Conservation (phyloP, 2,888 invertebrate species). For the Coenonympha glycerion region DNA sequence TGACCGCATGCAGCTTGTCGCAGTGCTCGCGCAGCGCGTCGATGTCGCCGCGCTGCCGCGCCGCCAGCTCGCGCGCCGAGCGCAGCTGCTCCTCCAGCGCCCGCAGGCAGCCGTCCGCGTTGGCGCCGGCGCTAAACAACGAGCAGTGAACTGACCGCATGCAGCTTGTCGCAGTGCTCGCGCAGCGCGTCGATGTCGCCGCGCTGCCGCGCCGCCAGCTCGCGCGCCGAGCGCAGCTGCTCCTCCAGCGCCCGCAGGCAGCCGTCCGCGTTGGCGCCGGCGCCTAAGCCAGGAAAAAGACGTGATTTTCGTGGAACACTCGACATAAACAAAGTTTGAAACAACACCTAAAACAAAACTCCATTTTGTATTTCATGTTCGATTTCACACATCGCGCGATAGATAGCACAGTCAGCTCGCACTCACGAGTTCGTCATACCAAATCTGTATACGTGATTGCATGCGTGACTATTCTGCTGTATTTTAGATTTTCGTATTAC, state of each 20-base stretch:
- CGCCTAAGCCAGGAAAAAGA: slow-evolving; percentile 36
- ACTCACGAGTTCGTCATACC: too few relatives aligned
- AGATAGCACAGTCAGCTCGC: too few relatives aligned
- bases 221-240: slow-evolving; percentile 83
- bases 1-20: slow-evolving; percentile 81
- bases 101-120: background rate
- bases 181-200: slow-evolving; percentile 83
- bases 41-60: slow-evolving; percentile 85
- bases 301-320: too few relatives aligned
- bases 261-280: slow-evolving; percentile 78
- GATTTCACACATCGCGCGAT: too few relatives aligned
- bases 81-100: background rate
- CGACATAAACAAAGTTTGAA: too few relatives aligned
- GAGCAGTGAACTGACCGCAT: slow-evolving; percentile 72
- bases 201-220: slow-evolving; percentile 84
- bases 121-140: background rate
- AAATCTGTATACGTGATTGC: too few relatives aligned
- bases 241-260: slow-evolving; percentile 85
- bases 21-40: slow-evolving; percentile 81
- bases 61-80: slow-evolving; percentile 82
- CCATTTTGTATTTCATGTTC: too few relatives aligned
- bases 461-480: too few relatives aligned
- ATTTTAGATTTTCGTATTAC: too few relatives aligned
- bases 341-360: too few relatives aligned
- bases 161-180: slow-evolving; percentile 81